A percentile compares a stretch with the other conserved stretches of the same genome.
These are phyloP conservation scores for Hystrix cristata DNA, from an alignment of 2,113 vertebrate species.

Conservation along the genomic window DNA sequence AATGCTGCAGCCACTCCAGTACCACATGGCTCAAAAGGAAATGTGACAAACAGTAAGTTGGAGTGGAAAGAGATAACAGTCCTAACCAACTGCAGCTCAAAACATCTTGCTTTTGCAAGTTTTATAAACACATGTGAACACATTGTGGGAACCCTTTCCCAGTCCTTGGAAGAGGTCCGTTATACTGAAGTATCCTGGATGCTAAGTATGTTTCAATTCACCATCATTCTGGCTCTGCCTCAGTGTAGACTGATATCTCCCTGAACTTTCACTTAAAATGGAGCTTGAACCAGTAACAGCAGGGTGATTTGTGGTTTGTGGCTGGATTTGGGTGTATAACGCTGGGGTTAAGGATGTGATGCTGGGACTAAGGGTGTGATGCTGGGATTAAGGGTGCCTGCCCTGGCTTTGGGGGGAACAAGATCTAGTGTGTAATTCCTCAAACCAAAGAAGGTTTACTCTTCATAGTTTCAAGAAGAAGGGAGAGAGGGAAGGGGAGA, in stretches of 20 bases:
- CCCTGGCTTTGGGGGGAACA: background rate
- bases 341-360: too few species aligned
- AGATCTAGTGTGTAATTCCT: background rate
- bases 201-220: background rate
- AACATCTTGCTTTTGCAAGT: background rate
- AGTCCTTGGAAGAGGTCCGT: background rate
- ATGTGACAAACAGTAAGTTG: background rate
- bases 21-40: background rate
- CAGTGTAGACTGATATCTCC: fast-evolving
- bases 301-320: too few species aligned
- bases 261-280: background rate
- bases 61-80: background rate
- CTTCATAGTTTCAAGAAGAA: background rate
- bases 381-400: too few species aligned
- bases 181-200: background rate
- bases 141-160: background rate
- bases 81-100: background rate
- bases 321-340: too few species aligned
- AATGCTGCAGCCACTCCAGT: background rate
- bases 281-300: background rate
- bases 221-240: background rate
- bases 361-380: too few species aligned
- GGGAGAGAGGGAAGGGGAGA: too few species aligned
- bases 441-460: background rate
- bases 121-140: background rate